A percentile compares a stretch with the other conserved stretches of the same genome.
These are phyloP conservation scores for Falco novaeseelandiae DNA, from an alignment of 2,797 vertebrate species.

Conservation along the genomic window DNA sequence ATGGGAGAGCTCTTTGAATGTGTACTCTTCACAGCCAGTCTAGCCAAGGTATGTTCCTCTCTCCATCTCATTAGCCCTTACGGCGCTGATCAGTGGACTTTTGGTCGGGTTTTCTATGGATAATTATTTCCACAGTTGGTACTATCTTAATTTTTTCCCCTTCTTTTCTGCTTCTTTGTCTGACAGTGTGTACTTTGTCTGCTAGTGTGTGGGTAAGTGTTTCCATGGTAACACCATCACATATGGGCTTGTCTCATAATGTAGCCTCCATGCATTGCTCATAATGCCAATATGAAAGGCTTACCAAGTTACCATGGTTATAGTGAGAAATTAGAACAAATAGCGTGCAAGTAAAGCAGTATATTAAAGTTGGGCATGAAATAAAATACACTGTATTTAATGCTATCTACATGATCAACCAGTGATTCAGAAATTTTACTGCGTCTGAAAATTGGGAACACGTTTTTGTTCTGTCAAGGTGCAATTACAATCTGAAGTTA, in stretches of 20 bases:
- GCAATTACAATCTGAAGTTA: not conserved
- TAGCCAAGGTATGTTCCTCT: slow-evolving; percentile 88
- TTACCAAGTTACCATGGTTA: slow-evolving; percentile 80
- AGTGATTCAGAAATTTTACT: not conserved
- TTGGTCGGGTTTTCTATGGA: slow-evolving; percentile 46
- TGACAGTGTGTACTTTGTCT: slow-evolving; percentile 80
- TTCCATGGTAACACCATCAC: slow-evolving; percentile 79
- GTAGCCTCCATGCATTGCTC: slow-evolving; percentile 77
- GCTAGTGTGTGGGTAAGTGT: slow-evolving; percentile 85
- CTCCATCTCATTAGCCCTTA: not conserved
- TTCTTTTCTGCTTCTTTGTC: slow-evolving; percentile 76
- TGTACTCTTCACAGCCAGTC: slow-evolving; percentile 96
- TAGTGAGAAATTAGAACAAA: slow-evolving; percentile 66
- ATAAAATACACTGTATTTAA: not conserved
- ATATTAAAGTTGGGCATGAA: slow-evolving; percentile 53
- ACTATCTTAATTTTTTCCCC: slow-evolving; percentile 73
- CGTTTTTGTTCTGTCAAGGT: not conserved
- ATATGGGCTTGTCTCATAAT: slow-evolving; percentile 77
- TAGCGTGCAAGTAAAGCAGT: slow-evolving; percentile 37
- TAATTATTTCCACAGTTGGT: slow-evolving; percentile 28
- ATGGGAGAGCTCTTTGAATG: slow-evolving; percentile 98
- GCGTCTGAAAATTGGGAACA: not conserved
- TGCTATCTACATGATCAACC: not conserved
- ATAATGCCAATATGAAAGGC: slow-evolving; percentile 73
- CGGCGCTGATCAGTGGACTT: not conserved